Base-by-base conservation (phyloP, 2,113 vertebrate species). In the Chionomys nivalis region DNA sequence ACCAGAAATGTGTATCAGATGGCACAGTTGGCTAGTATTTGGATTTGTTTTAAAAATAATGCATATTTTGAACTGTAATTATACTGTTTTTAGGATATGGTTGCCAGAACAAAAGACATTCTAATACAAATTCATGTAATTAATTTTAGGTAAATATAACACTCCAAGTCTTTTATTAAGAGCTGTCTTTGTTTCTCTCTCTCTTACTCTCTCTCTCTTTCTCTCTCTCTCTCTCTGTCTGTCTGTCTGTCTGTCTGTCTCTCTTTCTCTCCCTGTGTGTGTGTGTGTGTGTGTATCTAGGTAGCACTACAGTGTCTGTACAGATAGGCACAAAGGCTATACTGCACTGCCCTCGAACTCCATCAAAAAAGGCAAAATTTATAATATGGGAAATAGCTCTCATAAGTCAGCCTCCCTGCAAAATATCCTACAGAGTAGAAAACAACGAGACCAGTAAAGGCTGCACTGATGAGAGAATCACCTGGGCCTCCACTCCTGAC, bases 291-390 rank as follows among this genome's bases (percentile, higher is more conserved):
- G 26, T 85, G 9, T 77, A 36, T 93, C 52, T 78, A 98, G 97
- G 0, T 24, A 8, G 39, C 0, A 0, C 0, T 0, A n/a, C 0
- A 0, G 4, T 3, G 78, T 2, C 12, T 82, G 63, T 0, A 4
- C 8, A 0, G 0, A 23, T 89, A 55, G 89, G 72, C 6, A 3
- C 19, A 47, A 97, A 39, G 5, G 0, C 3, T 52, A 8, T 52
- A 28, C 81, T 99, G 65, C 0, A 0, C 36, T 98, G 98, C 47
- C 0, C 2, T 81, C 0, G 0, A 3, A 1, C 3, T 42, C 4
- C 0, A 49, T 0, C n/a, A 0, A 0, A 0, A 2, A 1, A 0
- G 2, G 0, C 5, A 0, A 0, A 7, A 3, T 0, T 96, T 66
- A 0, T 65, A 73, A 82, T 0, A 3, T 99, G 98, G 98, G 75